phyloP scores from a whole-genome alignment of 2,113 vertebrate genomes.

The Nanorana parkeri region DNA sequence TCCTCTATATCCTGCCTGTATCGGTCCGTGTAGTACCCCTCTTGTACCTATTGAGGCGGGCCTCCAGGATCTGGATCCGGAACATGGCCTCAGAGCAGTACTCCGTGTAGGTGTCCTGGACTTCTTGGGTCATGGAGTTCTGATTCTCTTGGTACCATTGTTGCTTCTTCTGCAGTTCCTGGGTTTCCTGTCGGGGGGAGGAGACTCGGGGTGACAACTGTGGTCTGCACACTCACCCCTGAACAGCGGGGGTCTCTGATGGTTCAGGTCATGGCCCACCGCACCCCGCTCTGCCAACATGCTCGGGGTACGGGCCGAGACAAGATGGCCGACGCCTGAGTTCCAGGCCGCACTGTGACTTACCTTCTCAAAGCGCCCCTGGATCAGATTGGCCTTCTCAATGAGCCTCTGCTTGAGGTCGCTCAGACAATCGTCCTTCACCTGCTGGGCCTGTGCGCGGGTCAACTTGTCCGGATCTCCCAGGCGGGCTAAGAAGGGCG shows the following conservation, averaged over 20 bases:
- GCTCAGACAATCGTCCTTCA: slow-evolving; percentile 73
- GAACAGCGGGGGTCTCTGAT: background rate
- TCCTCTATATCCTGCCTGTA: too few species aligned
- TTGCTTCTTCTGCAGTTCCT: slow-evolving; percentile 77
- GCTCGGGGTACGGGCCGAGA: too few species aligned
- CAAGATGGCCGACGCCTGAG: too few species aligned
- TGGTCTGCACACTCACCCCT: background rate
- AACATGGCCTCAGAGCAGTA: slow-evolving; percentile 74
- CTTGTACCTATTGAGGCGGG: slow-evolving; percentile 72
- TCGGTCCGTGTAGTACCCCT: too few species aligned
- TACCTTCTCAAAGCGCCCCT: slow-evolving; percentile 80
- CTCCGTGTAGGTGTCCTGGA: slow-evolving; percentile 69
- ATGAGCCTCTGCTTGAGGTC: slow-evolving; percentile 73
- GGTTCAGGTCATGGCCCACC: background rate
- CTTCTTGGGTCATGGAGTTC: slow-evolving; percentile 62
- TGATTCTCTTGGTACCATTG: slow-evolving; percentile 77
- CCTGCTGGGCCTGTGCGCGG: slow-evolving; percentile 61
- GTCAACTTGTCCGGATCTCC: slow-evolving; percentile 65
- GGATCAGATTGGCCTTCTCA: slow-evolving; percentile 76
- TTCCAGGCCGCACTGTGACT: too few species aligned
- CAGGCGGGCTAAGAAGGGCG: slow-evolving; percentile 71
- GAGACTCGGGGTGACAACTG: background rate
- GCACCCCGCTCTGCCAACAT: background rate
- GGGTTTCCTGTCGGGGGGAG: slow-evolving; percentile 67
- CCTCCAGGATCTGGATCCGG: slow-evolving; percentile 68